Evolutionary conservation across 2,888 invertebrate genomes (phyloP).

Genomic region (Deroplatys truncata): DNA sequence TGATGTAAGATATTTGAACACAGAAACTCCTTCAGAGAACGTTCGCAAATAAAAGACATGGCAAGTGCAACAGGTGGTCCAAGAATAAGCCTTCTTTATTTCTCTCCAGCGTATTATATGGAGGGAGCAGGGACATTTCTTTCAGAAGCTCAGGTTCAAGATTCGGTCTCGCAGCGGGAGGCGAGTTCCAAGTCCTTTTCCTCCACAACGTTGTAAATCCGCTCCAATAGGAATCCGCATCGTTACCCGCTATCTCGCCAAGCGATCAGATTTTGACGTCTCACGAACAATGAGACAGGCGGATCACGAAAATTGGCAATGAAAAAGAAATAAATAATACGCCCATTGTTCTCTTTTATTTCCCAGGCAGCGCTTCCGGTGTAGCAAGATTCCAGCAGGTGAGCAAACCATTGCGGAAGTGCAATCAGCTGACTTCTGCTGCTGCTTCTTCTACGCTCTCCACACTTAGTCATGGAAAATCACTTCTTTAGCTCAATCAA

Average conservation of each 20-base stretch:
- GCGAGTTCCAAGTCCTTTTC: neutral
- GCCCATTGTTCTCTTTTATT: neutral
- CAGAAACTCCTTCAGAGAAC: no score
- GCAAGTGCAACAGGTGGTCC: neutral
- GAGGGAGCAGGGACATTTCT: neutral
- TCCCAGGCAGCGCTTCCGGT: neutral
- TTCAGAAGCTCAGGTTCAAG: neutral
- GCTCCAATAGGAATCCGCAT: no score
- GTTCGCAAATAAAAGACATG: no score
- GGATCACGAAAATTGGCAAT: neutral
- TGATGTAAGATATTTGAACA: no score
- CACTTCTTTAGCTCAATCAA: no score
- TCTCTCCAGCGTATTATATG: neutral
- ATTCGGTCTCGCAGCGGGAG: neutral
- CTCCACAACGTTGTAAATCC: neutral
- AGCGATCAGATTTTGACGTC: neutral
- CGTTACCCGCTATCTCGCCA: neutral
- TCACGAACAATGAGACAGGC: neutral
- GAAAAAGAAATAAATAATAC: neutral
- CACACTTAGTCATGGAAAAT: no score
- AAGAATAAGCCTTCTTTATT: neutral
- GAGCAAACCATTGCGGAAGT: neutral
- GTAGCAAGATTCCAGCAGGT: neutral
- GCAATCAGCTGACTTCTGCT: neutral
- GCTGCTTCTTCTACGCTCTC: no score